Conservation (phyloP, 2,113 vertebrate genomes). For the Pavo muticus region DNA sequence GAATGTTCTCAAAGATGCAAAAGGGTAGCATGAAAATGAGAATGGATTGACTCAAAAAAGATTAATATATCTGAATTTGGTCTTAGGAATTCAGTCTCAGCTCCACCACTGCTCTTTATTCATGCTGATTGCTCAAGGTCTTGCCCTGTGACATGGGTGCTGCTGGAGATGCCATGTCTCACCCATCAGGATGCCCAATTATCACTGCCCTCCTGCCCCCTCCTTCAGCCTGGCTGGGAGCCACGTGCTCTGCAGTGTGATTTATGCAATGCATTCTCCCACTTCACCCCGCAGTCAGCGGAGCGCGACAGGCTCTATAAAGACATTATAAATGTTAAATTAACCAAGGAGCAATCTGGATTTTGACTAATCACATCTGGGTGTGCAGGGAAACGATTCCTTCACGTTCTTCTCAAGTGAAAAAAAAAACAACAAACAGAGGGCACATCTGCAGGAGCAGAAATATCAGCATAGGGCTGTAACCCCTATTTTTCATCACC, state of each 20-base stretch:
- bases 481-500: not conserved
- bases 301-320: not conserved
- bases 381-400: not conserved
- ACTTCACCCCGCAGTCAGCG: not conserved
- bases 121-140: not conserved
- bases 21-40: not conserved
- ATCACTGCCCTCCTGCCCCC: not conserved
- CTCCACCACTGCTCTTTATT: not conserved
- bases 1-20: accelerated
- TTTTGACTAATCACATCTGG: constrained; percentile 19
- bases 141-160: not conserved
- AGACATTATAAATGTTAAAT: constrained; percentile 42
- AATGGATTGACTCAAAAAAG: not conserved
- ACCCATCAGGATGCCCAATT: not conserved
- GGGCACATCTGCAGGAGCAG: not conserved
- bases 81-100: not conserved
- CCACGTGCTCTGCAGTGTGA: not conserved
- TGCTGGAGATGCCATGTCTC: not conserved
- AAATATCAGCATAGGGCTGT: not conserved
- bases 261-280: not conserved
- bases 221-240: not conserved
- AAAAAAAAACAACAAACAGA: not conserved
- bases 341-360: not conserved
- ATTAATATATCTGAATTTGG: not conserved
- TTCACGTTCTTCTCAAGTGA: not conserved